Percentiles rank a stretch among this genome's conserved stretches.
Evolutionary conservation across 2,113 vertebrate genomes (phyloP).

Genomic region (Leuciscus idus): DNA sequence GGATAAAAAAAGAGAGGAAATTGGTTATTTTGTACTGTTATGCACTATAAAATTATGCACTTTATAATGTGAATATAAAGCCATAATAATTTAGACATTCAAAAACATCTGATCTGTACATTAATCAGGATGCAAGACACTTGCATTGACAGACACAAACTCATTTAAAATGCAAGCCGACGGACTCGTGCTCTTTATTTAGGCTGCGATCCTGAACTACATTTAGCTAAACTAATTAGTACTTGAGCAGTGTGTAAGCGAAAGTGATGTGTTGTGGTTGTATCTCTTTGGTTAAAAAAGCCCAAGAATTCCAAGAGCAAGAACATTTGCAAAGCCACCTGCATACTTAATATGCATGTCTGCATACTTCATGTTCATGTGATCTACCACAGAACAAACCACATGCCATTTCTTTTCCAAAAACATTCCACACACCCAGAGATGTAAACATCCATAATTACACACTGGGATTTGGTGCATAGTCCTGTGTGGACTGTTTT

Average conservation of each 20-base stretch:
- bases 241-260: background rate
- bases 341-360: constrained; percentile 11
- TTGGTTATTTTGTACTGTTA: background rate
- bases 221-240: constrained; percentile 24
- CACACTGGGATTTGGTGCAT: background rate
- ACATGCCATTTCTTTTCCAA: background rate
- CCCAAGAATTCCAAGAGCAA: background rate
- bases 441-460: constrained; percentile 2
- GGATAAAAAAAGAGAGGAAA: background rate
- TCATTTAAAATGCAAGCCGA: constrained; percentile 9
- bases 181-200: background rate
- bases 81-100: background rate
- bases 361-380: constrained; percentile 18
- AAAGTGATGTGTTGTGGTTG: background rate
- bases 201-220: constrained; percentile 1
- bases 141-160: background rate
- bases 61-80: too few relatives aligned
- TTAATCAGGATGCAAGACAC: background rate
- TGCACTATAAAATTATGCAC: too few relatives aligned
- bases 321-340: constrained; percentile 17
- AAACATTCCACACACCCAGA: background rate
- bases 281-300: background rate
- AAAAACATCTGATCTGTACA: background rate
- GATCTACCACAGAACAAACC: constrained; percentile 8
- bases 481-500: background rate